Evolutionary conservation across 2,797 vertebrate genomes (phyloP).

Genomic region (Anguilla marmorata): DNA sequence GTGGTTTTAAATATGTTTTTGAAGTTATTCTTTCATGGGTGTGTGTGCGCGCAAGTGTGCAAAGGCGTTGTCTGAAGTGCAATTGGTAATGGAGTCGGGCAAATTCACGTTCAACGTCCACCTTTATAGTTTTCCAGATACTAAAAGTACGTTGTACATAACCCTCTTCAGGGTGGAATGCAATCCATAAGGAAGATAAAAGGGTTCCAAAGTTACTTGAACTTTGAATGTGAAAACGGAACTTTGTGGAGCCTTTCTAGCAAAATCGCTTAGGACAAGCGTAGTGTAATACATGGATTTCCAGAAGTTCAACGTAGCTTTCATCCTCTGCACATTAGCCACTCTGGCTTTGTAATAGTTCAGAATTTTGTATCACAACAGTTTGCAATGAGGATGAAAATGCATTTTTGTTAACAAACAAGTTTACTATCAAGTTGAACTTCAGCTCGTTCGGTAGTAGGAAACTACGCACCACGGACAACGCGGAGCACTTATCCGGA

Average conservation of each 20-base stretch:
- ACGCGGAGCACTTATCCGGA: background rate
- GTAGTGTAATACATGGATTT: background rate
- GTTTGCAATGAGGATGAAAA: background rate
- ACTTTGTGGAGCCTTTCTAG: background rate
- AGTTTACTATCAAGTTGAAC: background rate
- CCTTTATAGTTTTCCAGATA: too few relatives aligned
- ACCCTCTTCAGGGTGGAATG: too few relatives aligned
- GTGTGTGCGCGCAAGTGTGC: too few relatives aligned
- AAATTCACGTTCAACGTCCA: too few relatives aligned
- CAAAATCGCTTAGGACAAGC: background rate
- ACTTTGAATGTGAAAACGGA: background rate
- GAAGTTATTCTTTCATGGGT: too few relatives aligned
- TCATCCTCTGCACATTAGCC: background rate
- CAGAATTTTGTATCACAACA: background rate
- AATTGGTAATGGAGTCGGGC: background rate
- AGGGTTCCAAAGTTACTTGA: background rate
- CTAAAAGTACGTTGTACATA: too few relatives aligned
- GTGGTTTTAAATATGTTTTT: too few relatives aligned
- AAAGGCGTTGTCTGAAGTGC: background rate
- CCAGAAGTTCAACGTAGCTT: background rate
- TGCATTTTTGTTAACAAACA: background rate
- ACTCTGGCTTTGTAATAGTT: background rate
- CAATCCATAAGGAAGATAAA: background rate
- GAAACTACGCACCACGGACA: background rate
- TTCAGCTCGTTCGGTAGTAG: background rate